Evolutionary conservation across 1,140 invertebrate genomes (phyloP).

Genomic region (Papilio polytes): DNA sequence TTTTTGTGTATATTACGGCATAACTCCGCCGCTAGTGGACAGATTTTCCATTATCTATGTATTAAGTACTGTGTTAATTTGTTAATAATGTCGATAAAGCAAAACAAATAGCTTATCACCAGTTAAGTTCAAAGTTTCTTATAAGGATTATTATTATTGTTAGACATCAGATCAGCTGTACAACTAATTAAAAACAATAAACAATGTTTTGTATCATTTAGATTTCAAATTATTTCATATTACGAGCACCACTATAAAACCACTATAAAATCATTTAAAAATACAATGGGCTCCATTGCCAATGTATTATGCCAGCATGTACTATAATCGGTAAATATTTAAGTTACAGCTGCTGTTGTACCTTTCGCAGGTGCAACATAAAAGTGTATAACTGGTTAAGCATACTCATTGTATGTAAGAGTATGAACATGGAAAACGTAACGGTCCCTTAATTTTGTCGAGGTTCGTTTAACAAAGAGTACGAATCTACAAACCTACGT

Average conservation of each 20-base stretch:
- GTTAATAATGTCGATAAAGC: neutral
- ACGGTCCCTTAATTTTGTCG: conserved; percentile 21
- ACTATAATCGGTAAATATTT: conserved; percentile 9
- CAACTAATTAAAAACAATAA: neutral
- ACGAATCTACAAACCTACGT: neutral
- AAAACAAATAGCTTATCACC: neutral
- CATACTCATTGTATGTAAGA: neutral
- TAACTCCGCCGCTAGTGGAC: no score
- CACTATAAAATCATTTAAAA: neutral
- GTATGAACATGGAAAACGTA: neutral
- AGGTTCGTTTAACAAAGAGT: conserved; percentile 16
- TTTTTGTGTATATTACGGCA: no score
- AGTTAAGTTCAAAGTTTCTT: neutral
- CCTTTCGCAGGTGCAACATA: neutral
- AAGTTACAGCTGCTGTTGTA: neutral
- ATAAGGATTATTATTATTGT: neutral
- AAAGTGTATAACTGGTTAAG: conserved; percentile 14
- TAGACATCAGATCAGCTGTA: neutral
- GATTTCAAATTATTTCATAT: neutral
- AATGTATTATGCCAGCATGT: neutral
- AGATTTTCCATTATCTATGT: neutral
- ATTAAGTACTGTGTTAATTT: neutral
- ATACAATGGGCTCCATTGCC: neutral
- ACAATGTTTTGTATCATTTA: neutral
- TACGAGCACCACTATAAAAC: neutral